These are phyloP conservation scores for Cossypha polioptera DNA, from an alignment of 2,797 vertebrate genomes.

Conservation along the genomic window DNA sequence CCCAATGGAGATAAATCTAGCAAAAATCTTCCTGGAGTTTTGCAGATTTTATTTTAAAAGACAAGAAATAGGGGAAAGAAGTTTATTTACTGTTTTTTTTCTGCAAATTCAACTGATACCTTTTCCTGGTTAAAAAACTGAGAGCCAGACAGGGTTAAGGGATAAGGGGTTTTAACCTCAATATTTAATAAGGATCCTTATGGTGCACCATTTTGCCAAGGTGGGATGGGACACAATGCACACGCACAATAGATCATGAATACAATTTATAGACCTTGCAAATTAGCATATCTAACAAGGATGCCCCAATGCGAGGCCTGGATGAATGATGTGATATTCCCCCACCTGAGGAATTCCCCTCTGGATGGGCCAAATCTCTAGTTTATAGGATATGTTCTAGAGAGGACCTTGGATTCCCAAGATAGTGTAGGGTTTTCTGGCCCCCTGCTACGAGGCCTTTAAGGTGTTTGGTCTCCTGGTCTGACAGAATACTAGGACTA, in stretches of 20 bases:
- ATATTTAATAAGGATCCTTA: not conserved
- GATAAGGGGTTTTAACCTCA: not conserved
- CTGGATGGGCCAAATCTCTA: not conserved
- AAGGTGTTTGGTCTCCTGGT: not conserved
- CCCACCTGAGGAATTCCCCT: not conserved
- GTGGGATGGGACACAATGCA: not conserved
- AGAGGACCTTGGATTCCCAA: not conserved
- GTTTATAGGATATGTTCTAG: not conserved
- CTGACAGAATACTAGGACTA: not conserved
- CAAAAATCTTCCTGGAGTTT: slow-evolving; percentile 43
- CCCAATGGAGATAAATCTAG: slow-evolving; percentile 62
- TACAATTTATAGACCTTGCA: not conserved
- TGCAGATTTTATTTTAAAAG: slow-evolving; percentile 40
- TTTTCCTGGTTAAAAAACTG: not conserved
- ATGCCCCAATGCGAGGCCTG: not conserved
- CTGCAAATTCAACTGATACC: not conserved
- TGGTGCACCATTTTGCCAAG: not conserved
- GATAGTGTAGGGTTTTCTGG: not conserved
- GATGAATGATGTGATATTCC: not conserved
- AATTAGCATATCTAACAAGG: not conserved
- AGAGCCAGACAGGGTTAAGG: not conserved
- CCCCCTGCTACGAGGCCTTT: accelerated
- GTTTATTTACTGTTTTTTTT: not conserved
- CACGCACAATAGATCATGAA: accelerated
- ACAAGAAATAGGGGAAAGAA: not conserved